A percentile compares a stretch with the other conserved stretches of the same genome.
Evolutionary conservation across 2,113 vertebrate genomes (phyloP).

Genomic region (Semnornis frantzii): DNA sequence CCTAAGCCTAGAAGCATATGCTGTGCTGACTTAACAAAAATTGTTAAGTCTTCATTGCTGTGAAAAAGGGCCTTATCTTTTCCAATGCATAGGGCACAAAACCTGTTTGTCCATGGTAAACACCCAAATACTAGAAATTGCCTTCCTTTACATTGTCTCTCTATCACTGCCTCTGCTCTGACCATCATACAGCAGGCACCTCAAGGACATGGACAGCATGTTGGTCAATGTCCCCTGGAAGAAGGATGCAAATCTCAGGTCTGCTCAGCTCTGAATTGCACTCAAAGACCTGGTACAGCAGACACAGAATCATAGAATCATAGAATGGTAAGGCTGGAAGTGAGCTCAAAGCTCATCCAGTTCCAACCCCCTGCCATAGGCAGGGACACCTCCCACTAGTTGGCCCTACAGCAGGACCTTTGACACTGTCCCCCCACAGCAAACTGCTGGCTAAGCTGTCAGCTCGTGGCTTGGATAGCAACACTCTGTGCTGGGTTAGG

Average conservation of each 20-base stretch:
- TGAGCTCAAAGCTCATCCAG: too few relatives aligned
- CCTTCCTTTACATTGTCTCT: neutral
- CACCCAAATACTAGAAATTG: neutral
- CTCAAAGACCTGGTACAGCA: rapidly evolving
- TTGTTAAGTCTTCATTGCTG: neutral
- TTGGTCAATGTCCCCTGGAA: neutral
- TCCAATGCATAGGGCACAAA: neutral
- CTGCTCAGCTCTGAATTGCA: neutral
- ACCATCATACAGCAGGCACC: rapidly evolving
- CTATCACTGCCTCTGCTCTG: neutral
- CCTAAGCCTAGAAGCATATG: neutral
- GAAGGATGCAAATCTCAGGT: neutral
- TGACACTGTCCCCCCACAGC: too few relatives aligned
- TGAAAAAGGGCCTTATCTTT: neutral
- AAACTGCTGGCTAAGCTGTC: too few relatives aligned
- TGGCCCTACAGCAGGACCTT: too few relatives aligned
- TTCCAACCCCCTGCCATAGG: too few relatives aligned
- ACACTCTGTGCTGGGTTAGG: too few relatives aligned
- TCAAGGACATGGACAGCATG: rapidly evolving
- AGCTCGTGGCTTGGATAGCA: too few relatives aligned
- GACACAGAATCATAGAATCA: neutral
- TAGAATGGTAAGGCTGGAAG: too few relatives aligned
- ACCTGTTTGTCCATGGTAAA: neutral
- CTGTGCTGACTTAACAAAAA: neutral
- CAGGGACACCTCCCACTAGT: too few relatives aligned